A percentile compares a stretch with the other conserved stretches of the same genome.
phyloP scores from a whole-genome alignment of 2,888 invertebrate genomes.

The Nebria salina region DNA sequence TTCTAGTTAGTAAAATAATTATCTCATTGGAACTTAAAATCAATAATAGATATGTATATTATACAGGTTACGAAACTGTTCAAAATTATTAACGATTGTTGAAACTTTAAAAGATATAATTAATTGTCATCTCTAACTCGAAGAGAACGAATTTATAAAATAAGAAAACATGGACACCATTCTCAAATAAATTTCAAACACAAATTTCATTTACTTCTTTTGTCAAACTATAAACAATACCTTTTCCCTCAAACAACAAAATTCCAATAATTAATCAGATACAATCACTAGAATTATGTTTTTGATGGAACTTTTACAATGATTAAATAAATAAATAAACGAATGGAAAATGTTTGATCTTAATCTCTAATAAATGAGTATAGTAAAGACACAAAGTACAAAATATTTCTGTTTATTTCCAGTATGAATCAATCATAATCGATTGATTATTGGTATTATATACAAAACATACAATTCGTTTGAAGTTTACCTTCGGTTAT shows the following conservation, averaged over 20 bases:
- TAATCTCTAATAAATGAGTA: neutral
- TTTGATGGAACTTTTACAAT: too few relatives aligned
- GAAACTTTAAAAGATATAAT: constrained; percentile 47
- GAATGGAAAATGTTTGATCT: too few relatives aligned
- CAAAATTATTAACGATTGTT: constrained; percentile 45
- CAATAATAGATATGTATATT: constrained; percentile 41
- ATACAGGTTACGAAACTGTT: constrained; percentile 39
- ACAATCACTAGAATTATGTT: too few relatives aligned
- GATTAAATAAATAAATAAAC: too few relatives aligned
- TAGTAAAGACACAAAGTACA: neutral
- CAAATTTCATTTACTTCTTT: constrained; percentile 17
- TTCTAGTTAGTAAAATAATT: constrained; percentile 34
- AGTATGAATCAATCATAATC: neutral
- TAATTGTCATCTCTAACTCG: constrained; percentile 40
- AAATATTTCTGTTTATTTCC: neutral
- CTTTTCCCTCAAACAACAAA: neutral
- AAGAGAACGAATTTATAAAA: constrained; percentile 44
- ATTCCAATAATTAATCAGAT: neutral
- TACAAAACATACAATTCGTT: neutral
- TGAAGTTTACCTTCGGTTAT: neutral
- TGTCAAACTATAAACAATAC: neutral
- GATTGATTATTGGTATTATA: neutral
- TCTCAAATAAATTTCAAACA: constrained; percentile 45
- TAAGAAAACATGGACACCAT: constrained; percentile 47
- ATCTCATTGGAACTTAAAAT: constrained; percentile 42